Base-by-base conservation (phyloP, 2,888 invertebrate genomes). In the Melieria omissa region DNA sequence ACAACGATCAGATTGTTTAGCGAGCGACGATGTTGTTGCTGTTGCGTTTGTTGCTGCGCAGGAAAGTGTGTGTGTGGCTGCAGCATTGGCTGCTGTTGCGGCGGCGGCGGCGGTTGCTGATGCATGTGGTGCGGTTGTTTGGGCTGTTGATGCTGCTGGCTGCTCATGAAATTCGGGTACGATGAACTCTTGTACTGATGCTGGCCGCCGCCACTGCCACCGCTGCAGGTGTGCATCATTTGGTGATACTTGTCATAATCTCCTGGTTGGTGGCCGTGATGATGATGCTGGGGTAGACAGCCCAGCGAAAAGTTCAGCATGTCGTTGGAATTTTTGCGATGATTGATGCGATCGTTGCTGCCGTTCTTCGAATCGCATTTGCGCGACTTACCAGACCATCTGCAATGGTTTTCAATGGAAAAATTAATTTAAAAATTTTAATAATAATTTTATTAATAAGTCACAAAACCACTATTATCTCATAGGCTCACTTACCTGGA, bases 271-370 rank as follows among this genome's bases (percentile, higher is more conserved):
- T 16, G 71, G 76, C 41, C 10, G 63, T 78, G 78, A 55, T 80
- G 82, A 4, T 81, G 80, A 14, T 79, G 79, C 63, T 80, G 78
- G 8, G 83, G 83, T 42, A 81, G 73, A 54, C 81, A 80, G 71
- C 67, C 80, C 44, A 83, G 41, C 14, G 84, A 80, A 74, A 85
- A 85, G 70, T 82, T 85, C 29, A 84, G 67, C 81, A 83, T 82
- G 72, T 86, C 86, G 73, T 81, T 85, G 29, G 86, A 86, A 74
- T 86, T 86, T 72, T 86, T 86, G 29, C 86, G 83, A 77, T 86
- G 83, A 77, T 85, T 85, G 58, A 85, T 84, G 75, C 84, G 83
- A 76, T 86, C 86, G 72, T 76, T 85, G 75, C 85, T 86, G 61
- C 81, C 86, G 69, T 83, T 86, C 67, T 85, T 84, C 9, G 83